A percentile compares a stretch with the other conserved stretches of the same genome.
Evolutionary conservation across 2,888 invertebrate genomes (phyloP).

Genomic region (Thysanoteuthis rhombus): DNA sequence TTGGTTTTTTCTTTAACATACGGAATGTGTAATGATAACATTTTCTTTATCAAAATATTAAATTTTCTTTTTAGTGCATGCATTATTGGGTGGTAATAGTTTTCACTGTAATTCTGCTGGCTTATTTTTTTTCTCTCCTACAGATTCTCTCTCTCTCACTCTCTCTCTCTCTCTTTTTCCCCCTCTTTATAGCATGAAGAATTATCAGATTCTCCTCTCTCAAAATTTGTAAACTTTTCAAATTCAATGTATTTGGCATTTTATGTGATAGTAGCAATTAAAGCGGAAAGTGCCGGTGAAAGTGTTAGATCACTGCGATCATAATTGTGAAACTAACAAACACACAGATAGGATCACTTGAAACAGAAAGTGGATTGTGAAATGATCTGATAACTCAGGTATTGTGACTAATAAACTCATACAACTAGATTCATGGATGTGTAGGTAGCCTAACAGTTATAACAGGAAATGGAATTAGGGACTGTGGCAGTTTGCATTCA

Average conservation of each 20-base stretch:
- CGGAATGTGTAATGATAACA: background rate
- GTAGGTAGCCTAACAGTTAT: no score
- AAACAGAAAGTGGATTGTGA: background rate
- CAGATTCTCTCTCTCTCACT: background rate
- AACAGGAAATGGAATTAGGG: no score
- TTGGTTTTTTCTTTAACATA: background rate
- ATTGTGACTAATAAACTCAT: background rate
- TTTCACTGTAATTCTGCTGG: background rate
- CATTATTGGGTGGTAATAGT: background rate
- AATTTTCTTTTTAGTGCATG: background rate
- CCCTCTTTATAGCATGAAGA: background rate
- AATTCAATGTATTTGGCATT: background rate
- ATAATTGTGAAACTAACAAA: background rate
- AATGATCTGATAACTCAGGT: background rate
- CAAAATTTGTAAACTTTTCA: background rate
- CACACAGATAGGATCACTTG: background rate
- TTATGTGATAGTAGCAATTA: background rate
- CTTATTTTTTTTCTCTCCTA: background rate
- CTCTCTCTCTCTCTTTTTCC: background rate
- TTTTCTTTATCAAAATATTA: slow-evolving; percentile 12
- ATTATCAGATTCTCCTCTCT: background rate
- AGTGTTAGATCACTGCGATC: background rate
- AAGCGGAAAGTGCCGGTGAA: background rate
- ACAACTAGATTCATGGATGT: no score
- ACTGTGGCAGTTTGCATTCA: no score